These are phyloP conservation scores for Pemphigus obesinymphae DNA, from an alignment of 1,140 invertebrate genomes.

Conservation along the genomic window DNA sequence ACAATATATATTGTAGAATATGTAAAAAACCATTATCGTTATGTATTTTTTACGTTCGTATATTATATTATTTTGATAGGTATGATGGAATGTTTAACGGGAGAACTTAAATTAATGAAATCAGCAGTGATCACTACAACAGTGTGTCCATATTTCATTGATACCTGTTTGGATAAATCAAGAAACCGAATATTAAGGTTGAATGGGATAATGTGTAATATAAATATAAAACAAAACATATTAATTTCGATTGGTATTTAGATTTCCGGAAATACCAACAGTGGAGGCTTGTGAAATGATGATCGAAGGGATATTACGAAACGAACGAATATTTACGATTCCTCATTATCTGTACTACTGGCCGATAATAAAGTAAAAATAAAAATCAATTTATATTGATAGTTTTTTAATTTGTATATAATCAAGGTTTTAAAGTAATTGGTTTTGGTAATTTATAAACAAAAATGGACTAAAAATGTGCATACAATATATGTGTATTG, in stretches of 20 bases:
- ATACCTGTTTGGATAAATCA: background rate
- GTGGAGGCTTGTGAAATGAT: background rate
- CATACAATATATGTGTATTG: too few relatives aligned
- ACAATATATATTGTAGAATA: background rate
- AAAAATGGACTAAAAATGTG: too few relatives aligned
- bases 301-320: background rate
- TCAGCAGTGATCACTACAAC: background rate
- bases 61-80: background rate
- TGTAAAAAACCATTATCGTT: too few relatives aligned
- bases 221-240: too few relatives aligned
- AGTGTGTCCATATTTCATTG: background rate
- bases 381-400: too few relatives aligned
- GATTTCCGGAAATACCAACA: background rate
- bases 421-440: too few relatives aligned
- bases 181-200: background rate
- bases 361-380: background rate
- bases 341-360: background rate
- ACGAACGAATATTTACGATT: background rate
- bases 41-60: background rate
- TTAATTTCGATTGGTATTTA: background rate
- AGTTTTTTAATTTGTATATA: too few relatives aligned
- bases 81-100: background rate
- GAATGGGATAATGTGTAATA: too few relatives aligned
- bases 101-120: constrained; percentile 1
- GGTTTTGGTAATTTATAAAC: too few relatives aligned